These are phyloP conservation scores for Pteria penguin DNA, from an alignment of 2,888 invertebrate species.

Conservation along the genomic window DNA sequence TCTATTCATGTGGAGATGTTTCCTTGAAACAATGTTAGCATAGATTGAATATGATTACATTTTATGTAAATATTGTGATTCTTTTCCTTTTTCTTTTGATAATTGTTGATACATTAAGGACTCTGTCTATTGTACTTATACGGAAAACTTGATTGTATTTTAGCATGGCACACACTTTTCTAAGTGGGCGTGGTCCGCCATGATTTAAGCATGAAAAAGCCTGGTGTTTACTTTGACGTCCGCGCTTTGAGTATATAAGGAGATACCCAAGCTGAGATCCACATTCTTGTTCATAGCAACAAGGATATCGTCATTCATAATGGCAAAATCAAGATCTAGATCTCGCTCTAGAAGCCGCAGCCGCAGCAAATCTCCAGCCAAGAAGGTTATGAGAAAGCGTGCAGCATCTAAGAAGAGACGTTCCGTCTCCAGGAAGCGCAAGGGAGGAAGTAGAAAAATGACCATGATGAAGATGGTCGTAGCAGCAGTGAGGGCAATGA, in stretches of 20 bases:
- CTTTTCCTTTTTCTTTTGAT: too few relatives aligned
- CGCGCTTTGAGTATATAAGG: not conserved
- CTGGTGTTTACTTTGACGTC: slow-evolving; percentile 5
- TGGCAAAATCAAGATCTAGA: not conserved
- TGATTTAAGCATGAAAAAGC: too few relatives aligned
- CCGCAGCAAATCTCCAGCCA: not conserved
- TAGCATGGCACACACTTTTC: too few relatives aligned
- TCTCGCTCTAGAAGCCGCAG: slow-evolving; percentile 12
- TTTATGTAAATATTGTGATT: too few relatives aligned
- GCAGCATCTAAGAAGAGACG: not conserved
- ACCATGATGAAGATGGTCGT: slow-evolving; percentile 11
- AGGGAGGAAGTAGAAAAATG: slow-evolving; percentile 5
- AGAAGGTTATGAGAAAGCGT: not conserved
- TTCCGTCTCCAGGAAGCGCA: not conserved
- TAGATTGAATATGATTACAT: too few relatives aligned
- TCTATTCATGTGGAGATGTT: too few relatives aligned
- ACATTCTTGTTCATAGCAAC: slow-evolving; percentile 2
- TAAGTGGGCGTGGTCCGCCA: too few relatives aligned
- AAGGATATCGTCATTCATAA: not conserved
- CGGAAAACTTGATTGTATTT: too few relatives aligned
- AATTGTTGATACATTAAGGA: too few relatives aligned
- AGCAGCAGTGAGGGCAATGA: slow-evolving; percentile 8
- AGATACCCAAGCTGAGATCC: not conserved
- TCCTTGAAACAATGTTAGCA: too few relatives aligned
- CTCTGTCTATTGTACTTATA: too few relatives aligned